phyloP scores from a whole-genome alignment of 64 coral and sea anemone genomes.

The Trachythela sp. region DNA sequence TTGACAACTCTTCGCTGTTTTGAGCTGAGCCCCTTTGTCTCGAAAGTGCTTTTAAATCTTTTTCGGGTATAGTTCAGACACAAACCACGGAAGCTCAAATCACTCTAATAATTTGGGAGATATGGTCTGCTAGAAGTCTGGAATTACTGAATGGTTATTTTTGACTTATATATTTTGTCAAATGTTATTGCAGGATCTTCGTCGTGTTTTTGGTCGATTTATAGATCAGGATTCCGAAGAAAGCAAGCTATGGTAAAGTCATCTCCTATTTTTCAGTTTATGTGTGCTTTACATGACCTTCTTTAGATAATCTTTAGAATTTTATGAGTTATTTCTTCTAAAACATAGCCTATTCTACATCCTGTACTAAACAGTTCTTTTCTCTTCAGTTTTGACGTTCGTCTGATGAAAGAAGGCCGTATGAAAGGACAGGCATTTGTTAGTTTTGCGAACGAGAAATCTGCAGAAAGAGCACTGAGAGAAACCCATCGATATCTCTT shows the following conservation, averaged over 20 bases:
- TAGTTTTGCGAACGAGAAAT: constrained; percentile 64
- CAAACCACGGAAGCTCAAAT: too few species aligned
- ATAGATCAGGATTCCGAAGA: constrained; percentile 51
- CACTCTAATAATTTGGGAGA: too few species aligned
- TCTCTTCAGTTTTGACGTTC: constrained; percentile 77
- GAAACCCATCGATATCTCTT: constrained; percentile 80
- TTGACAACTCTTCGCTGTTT: too few species aligned
- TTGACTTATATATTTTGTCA: too few species aligned
- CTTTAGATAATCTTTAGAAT: background rate
- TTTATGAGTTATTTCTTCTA: background rate
- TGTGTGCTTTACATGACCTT: background rate
- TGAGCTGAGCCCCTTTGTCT: too few species aligned
- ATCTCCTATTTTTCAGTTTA: background rate
- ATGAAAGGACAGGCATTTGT: constrained; percentile 99
- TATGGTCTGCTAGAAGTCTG: too few species aligned
- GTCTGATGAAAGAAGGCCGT: constrained; percentile 93
- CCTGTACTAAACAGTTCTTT: background rate
- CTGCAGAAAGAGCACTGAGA: constrained; percentile 69
- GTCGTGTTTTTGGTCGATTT: constrained; percentile 78
- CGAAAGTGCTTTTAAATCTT: too few species aligned
- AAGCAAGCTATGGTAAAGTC: constrained; percentile 66
- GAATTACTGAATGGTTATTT: too few species aligned
- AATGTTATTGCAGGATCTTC: constrained; percentile 66
- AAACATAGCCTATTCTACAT: background rate
- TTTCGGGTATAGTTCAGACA: too few species aligned